Evolutionary conservation across 2,888 invertebrate species (phyloP).

Genomic region (Ctena decussata): DNA sequence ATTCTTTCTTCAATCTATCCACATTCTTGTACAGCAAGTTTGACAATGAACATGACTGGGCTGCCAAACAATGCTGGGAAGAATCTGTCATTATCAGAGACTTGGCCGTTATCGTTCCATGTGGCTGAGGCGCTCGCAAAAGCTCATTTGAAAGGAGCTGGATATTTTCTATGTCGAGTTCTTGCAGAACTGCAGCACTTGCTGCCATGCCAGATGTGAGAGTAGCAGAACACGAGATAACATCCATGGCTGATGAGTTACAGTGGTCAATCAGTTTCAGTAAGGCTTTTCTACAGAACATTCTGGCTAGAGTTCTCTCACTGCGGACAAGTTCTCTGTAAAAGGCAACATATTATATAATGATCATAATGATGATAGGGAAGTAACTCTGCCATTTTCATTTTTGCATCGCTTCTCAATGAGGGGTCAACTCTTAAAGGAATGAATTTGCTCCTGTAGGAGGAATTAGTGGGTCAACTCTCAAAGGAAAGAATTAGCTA

Average conservation of each 20-base stretch:
- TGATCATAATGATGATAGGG: no score
- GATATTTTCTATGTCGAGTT: slow-evolving; percentile 86
- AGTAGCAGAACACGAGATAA: slow-evolving; percentile 74
- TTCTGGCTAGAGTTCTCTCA: slow-evolving; percentile 83
- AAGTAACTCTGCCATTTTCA: no score
- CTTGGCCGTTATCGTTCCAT: slow-evolving; percentile 79
- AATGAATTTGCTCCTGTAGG: no score
- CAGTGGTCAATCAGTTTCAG: slow-evolving; percentile 84
- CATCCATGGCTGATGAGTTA: slow-evolving; percentile 84
- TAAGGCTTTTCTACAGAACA: slow-evolving; percentile 85
- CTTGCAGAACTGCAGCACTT: slow-evolving; percentile 83
- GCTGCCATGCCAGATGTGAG: slow-evolving; percentile 83
- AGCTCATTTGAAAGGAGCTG: slow-evolving; percentile 86
- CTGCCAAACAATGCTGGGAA: slow-evolving; percentile 77
- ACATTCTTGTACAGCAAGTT: slow-evolving; percentile 83
- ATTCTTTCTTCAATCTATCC: slow-evolving; percentile 81
- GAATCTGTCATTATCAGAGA: slow-evolving; percentile 74
- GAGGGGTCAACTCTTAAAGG: no score
- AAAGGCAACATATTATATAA: no score
- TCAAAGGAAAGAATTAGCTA: no score
- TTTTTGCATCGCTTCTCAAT: no score
- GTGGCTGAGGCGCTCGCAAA: slow-evolving; percentile 80
- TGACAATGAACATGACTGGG: slow-evolving; percentile 77
- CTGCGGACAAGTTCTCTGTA: slow-evolving; percentile 83
- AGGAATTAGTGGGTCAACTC: no score